Conservation (phyloP, 2,113 vertebrate genomes). For the Hoplias malabaricus region DNA sequence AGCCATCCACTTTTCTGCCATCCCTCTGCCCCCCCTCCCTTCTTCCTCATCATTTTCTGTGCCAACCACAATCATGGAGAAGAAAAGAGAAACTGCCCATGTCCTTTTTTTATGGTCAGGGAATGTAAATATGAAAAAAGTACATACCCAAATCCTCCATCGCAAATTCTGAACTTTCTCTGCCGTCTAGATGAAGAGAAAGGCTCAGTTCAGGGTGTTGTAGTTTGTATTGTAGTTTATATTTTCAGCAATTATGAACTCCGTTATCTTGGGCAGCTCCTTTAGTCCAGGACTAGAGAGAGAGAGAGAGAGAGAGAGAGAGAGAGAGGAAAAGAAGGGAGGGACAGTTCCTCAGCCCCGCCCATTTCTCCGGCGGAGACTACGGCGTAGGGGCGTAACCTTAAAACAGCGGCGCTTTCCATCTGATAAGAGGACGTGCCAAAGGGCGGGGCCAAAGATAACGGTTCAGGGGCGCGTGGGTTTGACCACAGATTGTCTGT, state of each 20-base stretch:
- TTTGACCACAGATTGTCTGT: too few relatives aligned
- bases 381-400: neutral
- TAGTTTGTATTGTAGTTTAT: neutral
- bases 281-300: neutral
- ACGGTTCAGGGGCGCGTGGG: too few relatives aligned
- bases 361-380: neutral
- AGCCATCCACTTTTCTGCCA: neutral
- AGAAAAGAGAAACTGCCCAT: neutral
- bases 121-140: neutral
- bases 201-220: neutral
- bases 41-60: neutral
- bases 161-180: slow-evolving; percentile 36
- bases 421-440: too few relatives aligned
- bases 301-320: neutral
- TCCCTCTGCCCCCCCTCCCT: neutral
- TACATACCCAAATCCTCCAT: slow-evolving; percentile 77
- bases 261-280: neutral
- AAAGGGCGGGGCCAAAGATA: neutral
- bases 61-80: neutral
- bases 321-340: neutral
- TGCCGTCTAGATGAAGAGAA: slow-evolving; percentile 35
- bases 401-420: too few relatives aligned
- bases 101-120: neutral
- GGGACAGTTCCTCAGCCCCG: neutral
- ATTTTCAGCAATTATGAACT: neutral